phyloP scores from a whole-genome alignment of 2,888 invertebrate genomes.

The Athripsodes cinereus region DNA sequence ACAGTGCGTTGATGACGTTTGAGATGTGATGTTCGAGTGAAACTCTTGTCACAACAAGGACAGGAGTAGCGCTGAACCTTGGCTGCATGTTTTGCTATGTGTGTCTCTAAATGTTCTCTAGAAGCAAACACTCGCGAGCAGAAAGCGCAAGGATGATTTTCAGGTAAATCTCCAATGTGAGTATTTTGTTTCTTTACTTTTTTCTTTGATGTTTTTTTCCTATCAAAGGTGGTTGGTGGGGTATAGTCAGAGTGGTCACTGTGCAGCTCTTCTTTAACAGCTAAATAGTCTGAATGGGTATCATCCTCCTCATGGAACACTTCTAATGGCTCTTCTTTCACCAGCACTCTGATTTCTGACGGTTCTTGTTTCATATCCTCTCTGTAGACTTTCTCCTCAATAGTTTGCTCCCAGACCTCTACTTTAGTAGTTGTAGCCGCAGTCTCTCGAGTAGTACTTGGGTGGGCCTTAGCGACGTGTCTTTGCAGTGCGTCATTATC shows the following conservation, averaged over 20 bases:
- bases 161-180: background rate
- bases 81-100: constrained; percentile 9
- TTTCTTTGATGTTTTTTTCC: background rate
- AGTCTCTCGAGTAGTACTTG: background rate
- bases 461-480: background rate
- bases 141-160: constrained; percentile 4
- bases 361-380: constrained; percentile 1
- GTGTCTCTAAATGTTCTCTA: constrained; percentile 3
- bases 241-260: background rate
- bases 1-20: constrained; percentile 34
- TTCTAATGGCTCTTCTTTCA: constrained; percentile 1
- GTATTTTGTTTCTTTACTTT: background rate
- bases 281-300: background rate
- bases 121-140: constrained; percentile 4
- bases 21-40: constrained; percentile 35
- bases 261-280: constrained; percentile 4
- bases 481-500: background rate
- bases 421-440: too few relatives aligned
- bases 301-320: constrained; percentile 3
- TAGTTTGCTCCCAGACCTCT: background rate
- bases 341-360: background rate
- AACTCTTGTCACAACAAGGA: constrained; percentile 35
- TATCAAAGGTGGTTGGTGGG: background rate
- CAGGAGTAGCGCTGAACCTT: constrained; percentile 35
- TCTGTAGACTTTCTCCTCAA: background rate